Conservation (phyloP, 2,888 invertebrate species). For the Phengaris alcon region DNA sequence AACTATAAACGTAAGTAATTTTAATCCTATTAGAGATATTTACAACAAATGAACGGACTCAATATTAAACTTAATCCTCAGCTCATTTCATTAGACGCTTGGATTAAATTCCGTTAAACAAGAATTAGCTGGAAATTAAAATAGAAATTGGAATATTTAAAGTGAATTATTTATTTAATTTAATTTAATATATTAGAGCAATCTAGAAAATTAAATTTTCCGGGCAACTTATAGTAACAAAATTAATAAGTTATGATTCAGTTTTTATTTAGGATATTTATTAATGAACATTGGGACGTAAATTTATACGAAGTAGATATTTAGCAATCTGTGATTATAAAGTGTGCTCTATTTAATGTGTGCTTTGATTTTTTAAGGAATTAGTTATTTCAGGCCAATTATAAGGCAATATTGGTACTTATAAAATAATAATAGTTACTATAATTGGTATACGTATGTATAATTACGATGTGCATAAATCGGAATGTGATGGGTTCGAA, state of each 20-base stretch:
- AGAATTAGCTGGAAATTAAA: background rate
- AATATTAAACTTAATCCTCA: background rate
- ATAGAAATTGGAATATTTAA: background rate
- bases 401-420: too few species aligned
- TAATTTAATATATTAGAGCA: background rate
- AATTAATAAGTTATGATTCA: background rate
- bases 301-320: background rate
- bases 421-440: too few species aligned
- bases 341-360: too few species aligned
- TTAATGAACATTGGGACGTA: background rate
- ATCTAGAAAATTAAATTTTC: background rate
- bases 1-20: conserved; percentile 26
- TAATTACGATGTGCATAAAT: too few species aligned
- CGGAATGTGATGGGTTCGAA: too few species aligned
- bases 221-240: background rate
- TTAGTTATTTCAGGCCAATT: too few species aligned
- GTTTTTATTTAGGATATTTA: too few species aligned
- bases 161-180: background rate
- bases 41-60: background rate
- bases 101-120: background rate
- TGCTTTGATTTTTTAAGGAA: too few species aligned
- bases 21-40: background rate
- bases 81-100: background rate
- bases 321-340: too few species aligned
- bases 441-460: too few species aligned